A percentile compares a stretch with the other conserved stretches of the same genome.
phyloP scores from a whole-genome alignment of 2,888 invertebrate genomes.

The Lymantria dispar region DNA sequence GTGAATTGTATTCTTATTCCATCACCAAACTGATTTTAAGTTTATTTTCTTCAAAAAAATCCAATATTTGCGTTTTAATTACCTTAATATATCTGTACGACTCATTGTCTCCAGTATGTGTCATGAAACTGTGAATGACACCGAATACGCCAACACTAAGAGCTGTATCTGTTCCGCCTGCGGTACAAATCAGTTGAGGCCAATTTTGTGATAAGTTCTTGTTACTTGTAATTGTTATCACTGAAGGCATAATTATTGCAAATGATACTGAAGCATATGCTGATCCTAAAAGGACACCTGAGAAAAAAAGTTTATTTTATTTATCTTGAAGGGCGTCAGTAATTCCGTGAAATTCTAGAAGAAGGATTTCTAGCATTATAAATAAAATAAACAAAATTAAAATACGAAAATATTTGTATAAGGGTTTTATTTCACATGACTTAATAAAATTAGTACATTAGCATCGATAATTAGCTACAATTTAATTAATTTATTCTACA shows the following conservation, averaged over 20 bases:
- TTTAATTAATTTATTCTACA: no score
- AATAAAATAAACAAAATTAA: no score
- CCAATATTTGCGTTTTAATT: conserved; percentile 10
- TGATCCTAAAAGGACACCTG: conserved; percentile 63
- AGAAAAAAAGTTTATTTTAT: neutral
- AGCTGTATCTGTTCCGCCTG: conserved; percentile 66
- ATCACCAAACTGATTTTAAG: no score
- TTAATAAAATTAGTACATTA: no score
- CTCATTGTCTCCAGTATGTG: conserved; percentile 46
- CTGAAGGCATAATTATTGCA: conserved; percentile 63
- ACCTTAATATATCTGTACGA: conserved; percentile 59
- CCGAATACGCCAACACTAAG: conserved; percentile 73
- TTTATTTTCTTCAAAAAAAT: no score
- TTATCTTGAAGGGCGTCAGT: neutral
- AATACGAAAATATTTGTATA: no score
- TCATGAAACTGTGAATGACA: conserved; percentile 57
- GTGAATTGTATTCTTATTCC: no score
- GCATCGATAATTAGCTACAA: no score
- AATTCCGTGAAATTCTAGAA: no score
- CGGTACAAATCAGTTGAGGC: conserved; percentile 65
- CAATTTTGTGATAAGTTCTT: conserved; percentile 51
- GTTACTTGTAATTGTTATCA: conserved; percentile 42
- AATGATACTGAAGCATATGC: conserved; percentile 69
- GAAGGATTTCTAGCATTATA: no score
- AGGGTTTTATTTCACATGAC: no score